phyloP scores from a whole-genome alignment of 2,113 vertebrate species.

The Thryonomys swinderianus region DNA sequence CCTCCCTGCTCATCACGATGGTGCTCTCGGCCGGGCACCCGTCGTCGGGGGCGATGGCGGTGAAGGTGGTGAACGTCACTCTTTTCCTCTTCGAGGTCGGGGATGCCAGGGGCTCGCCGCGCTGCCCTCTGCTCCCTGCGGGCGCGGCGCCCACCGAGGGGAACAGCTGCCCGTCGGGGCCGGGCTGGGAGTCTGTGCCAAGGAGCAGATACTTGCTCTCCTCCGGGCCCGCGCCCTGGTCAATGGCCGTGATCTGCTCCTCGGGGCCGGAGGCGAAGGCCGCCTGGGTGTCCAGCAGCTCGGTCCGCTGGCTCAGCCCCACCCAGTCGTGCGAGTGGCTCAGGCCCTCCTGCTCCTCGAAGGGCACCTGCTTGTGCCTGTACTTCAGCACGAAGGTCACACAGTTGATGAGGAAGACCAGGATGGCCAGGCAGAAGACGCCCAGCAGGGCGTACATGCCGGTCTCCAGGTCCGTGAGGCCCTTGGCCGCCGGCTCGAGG shows the following conservation, averaged over 20 bases:
- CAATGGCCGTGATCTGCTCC: conserved; percentile 90
- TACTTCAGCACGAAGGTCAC: conserved; percentile 92
- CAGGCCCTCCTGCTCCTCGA: conserved; percentile 91
- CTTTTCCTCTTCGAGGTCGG: conserved; percentile 97
- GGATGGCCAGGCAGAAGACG: conserved; percentile 96
- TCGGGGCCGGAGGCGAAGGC: conserved; percentile 89
- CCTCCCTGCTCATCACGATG: conserved; percentile 85
- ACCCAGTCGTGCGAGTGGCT: conserved; percentile 96
- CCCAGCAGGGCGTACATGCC: conserved; percentile 96
- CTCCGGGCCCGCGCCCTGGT: conserved; percentile 89
- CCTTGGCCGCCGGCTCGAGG: conserved; percentile 84
- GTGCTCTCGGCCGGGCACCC: conserved; percentile 85
- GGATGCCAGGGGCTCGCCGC: conserved; percentile 89
- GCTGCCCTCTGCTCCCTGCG: conserved; percentile 82
- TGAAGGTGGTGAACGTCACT: conserved; percentile 96
- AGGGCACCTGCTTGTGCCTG: conserved; percentile 92
- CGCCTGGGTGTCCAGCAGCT: conserved; percentile 91
- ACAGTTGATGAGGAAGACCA: conserved; percentile 96
- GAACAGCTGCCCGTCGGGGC: conserved; percentile 82
- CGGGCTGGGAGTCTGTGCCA: conserved; percentile 61
- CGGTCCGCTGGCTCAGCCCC: conserved; percentile 93
- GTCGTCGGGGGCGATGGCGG: conserved; percentile 88
- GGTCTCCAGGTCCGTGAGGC: conserved; percentile 95
- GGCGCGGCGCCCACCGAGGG: conserved; percentile 46
- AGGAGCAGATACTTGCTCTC: conserved; percentile 89